Evolutionary conservation across 2,888 invertebrate genomes (phyloP), one percentile per base, ranked within the genome.

Genomic region (Mylabris sibirica): DNA sequence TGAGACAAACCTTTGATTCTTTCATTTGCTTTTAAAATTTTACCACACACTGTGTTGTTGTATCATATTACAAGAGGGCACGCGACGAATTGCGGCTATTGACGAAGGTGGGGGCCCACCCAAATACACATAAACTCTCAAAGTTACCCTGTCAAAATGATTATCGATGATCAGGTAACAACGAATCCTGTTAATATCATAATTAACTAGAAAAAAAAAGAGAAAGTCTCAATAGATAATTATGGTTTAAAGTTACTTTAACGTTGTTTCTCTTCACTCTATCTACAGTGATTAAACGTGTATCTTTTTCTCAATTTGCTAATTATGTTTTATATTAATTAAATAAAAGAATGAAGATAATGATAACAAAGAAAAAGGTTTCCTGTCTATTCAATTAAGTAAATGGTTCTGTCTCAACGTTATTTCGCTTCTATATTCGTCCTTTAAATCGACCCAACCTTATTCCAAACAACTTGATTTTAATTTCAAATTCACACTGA

Each of bases 21-120:
- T n/a, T 24, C 4, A 22, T 53, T 53, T 53, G 22, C 12, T 70
- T 70, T 65, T 70, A 44, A 17, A 6, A 17, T 62, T 65, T 66
- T 75, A 75, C 79, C 78, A 77, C 79, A 79, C 78, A 80, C 79
- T 77, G 77, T 69, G 79, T 71, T 72, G 70, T 77, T 77, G 70
- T 74, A 77, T 78, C 77, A 74, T 73, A 69, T 63, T 71, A 68
- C 44, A 53, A 53, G 53, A 53, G 65, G 68, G 73, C 75, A 72
- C 75, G 75, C 72, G 72, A 69, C 67, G 61, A 35, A 22, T 61
- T 61, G 35, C 38, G 35, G 35, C 41, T 61, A 22, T 61, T 38
- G 17, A 20, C n/a, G n/a, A n/a, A n/a, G 8, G 30, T 30, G 30
- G 30, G 38, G 22, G 61, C 17, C 61, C 61, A 61, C 61, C 61